A percentile compares a stretch with the other conserved stretches of the same genome.
phyloP scores from a whole-genome alignment of 2,113 vertebrate species.

The Pogonocichla stellata region DNA sequence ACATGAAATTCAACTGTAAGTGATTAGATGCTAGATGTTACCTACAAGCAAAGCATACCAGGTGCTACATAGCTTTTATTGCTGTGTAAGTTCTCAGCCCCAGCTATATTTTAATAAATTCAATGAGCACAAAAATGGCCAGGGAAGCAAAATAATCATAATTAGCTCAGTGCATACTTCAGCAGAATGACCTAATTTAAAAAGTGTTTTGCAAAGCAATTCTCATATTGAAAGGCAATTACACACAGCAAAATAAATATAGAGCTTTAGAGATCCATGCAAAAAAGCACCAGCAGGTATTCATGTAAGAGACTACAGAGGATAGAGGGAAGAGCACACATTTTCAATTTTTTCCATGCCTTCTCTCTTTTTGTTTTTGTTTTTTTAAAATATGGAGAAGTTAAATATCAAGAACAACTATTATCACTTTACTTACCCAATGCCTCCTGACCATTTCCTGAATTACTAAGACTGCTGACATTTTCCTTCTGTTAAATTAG shows the following conservation, averaged over 20 bases:
- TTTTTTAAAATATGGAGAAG: not conserved
- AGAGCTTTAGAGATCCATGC: not conserved
- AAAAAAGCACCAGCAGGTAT: not conserved
- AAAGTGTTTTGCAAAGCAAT: conserved; percentile 13
- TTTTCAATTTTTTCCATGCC: not conserved
- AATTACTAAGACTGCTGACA: not conserved
- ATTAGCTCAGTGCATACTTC: not conserved
- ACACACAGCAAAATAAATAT: not conserved
- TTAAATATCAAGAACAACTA: not conserved
- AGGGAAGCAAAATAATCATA: conserved; percentile 32
- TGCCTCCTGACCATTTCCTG: not conserved
- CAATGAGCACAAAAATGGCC: not conserved
- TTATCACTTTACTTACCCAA: not conserved
- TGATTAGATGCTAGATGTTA: not conserved
- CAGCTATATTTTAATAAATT: not conserved
- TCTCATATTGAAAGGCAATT: not conserved
- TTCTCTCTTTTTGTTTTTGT: not conserved
- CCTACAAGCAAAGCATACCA: not conserved
- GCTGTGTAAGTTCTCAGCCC: not conserved
- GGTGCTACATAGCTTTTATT: not conserved
- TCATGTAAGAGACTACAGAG: not conserved
- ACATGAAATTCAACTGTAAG: not conserved
- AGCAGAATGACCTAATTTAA: not conserved
- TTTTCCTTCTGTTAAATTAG: not conserved
- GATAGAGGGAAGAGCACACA: not conserved